Evolutionary conservation across 2,888 invertebrate species (phyloP).

Genomic region (Lordiphosa andalusiaca): DNA sequence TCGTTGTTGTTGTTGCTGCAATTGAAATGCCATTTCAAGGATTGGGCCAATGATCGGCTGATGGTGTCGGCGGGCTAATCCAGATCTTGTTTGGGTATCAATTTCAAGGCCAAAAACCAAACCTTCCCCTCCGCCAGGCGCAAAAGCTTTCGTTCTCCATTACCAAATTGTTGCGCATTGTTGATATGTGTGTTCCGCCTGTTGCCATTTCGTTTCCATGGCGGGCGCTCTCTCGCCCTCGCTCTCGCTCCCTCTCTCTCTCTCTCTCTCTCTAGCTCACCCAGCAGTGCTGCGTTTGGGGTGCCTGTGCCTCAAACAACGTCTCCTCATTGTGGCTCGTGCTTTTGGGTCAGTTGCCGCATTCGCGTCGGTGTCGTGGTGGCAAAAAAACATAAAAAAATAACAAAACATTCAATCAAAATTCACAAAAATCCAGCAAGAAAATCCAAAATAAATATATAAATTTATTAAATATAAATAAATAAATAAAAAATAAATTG

Average conservation of each 20-base stretch:
- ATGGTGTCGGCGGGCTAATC: not conserved
- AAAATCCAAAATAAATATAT: not conserved
- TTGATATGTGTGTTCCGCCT: conserved; percentile 32
- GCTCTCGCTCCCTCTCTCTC: not conserved
- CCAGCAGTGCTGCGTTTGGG: not conserved
- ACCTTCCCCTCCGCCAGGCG: not conserved
- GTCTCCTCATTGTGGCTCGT: conserved; percentile 2
- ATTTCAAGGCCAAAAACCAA: conserved; percentile 5
- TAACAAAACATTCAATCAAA: not conserved
- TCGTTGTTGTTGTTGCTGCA: no score
- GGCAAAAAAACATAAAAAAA: not conserved
- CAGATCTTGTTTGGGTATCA: conserved; percentile 9
- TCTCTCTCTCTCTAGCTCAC: not conserved
- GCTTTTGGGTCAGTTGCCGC: conserved; percentile 40
- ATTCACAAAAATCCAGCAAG: not conserved
- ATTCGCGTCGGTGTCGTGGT: conserved; percentile 33
- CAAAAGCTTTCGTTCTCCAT: conserved; percentile 37
- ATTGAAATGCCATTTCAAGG: no score
- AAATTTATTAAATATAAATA: not conserved
- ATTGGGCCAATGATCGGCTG: no score
- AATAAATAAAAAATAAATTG: no score
- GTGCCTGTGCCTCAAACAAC: no score
- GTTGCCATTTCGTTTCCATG: conserved; percentile 45
- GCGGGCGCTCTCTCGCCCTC: conserved; percentile 7
- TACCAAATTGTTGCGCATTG: conserved; percentile 55